A percentile compares a stretch with the other conserved stretches of the same genome.
Evolutionary conservation across 2,113 vertebrate species (phyloP).

Genomic region (Axis porcinus): DNA sequence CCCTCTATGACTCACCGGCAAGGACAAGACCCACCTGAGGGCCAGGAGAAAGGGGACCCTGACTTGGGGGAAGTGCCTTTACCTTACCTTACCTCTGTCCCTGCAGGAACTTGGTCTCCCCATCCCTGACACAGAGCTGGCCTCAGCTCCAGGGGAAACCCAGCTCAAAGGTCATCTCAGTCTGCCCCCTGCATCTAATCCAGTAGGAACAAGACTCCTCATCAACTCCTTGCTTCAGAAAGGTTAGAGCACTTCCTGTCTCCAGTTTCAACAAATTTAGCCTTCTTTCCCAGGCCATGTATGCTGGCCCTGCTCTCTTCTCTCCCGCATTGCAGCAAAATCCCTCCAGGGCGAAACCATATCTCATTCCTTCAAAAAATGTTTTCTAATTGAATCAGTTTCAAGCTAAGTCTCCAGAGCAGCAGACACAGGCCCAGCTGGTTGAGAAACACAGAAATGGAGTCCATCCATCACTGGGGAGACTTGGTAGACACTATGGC

Average conservation of each 20-base stretch:
- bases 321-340: background rate
- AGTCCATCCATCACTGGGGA: background rate
- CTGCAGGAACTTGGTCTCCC: background rate
- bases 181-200: background rate
- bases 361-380: background rate
- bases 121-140: background rate
- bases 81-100: background rate
- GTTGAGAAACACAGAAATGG: background rate
- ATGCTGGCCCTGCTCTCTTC: background rate
- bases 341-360: background rate
- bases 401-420: background rate
- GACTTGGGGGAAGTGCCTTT: background rate
- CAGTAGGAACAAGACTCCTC: background rate
- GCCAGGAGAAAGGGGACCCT: background rate
- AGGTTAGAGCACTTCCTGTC: background rate
- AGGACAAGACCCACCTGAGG: background rate
- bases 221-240: background rate
- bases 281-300: background rate
- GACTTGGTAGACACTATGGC: background rate
- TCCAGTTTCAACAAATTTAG: background rate
- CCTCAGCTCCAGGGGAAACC: background rate
- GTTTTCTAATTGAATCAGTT: background rate
- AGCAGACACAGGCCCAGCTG: background rate
- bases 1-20: background rate
- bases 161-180: background rate